Percentiles rank a stretch among this genome's conserved stretches.
Conservation (phyloP, 2,113 vertebrate genomes). For the Euleptes europaea region DNA sequence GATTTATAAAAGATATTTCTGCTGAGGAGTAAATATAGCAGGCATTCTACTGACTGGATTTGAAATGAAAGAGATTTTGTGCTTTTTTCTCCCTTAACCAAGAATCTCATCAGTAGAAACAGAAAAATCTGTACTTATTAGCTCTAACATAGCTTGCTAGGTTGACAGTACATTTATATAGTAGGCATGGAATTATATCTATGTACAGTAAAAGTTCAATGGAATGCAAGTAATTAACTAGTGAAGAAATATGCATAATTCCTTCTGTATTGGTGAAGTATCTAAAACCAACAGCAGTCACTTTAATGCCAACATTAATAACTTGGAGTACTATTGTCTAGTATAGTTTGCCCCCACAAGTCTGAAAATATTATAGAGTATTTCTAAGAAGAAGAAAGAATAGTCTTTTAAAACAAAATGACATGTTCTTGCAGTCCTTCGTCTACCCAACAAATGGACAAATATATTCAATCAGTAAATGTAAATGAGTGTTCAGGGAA, state of each 20-base stretch:
- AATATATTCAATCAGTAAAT: slow-evolving; percentile 73
- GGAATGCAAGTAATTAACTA: slow-evolving; percentile 6
- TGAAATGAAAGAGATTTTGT: slow-evolving; percentile 39
- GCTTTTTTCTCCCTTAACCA: slow-evolving; percentile 20
- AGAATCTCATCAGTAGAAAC: slow-evolving; percentile 2
- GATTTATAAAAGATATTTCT: slow-evolving; percentile 44
- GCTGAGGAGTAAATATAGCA: slow-evolving; percentile 47
- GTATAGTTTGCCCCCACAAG: neutral
- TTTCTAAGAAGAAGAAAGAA: neutral
- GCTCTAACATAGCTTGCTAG: neutral
- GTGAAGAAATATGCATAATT: slow-evolving; percentile 25
- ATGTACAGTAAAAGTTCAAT: neutral
- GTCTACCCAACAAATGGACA: slow-evolving; percentile 71
- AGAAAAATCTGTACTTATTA: slow-evolving; percentile 8
- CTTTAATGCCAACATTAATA: slow-evolving; percentile 22
- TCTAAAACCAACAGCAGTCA: neutral
- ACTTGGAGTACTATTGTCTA: slow-evolving; percentile 26
- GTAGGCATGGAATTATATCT: neutral
- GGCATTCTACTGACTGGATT: slow-evolving; percentile 37
- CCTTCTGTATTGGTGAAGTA: slow-evolving; percentile 16
- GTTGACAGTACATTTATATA: slow-evolving; percentile 23
- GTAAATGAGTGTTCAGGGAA: slow-evolving; percentile 66
- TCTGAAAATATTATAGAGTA: slow-evolving; percentile 33
- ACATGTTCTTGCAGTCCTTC: slow-evolving; percentile 55
- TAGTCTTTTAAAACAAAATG: slow-evolving; percentile 56